Base-by-base conservation (phyloP, 2,888 invertebrate species). In the Odontothrips loti region DNA sequence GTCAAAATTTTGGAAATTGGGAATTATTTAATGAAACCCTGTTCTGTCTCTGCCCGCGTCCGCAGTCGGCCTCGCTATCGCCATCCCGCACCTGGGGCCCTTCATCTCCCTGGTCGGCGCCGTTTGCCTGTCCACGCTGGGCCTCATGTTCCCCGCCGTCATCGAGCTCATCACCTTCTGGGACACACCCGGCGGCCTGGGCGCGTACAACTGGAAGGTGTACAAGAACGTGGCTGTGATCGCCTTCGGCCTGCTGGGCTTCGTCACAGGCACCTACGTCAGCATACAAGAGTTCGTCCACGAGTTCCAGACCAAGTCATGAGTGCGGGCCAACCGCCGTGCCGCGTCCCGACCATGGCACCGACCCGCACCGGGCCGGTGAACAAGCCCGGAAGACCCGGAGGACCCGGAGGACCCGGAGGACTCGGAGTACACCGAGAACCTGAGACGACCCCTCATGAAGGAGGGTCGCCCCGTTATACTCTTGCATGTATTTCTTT, bases 101-200 rank as follows among this genome's bases (percentile, higher is more conserved):
- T 96, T 97, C 86, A 98, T 98, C 83, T 96, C 97, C 0, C 89
- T 98, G n/a, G 96, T 98, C 6, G 98, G 98, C 79, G 97, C 97
- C 75, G 93, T 98, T 1, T 96, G 97, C 85, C 90, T 96, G 58
- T 97, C 97, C 43, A 96, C 95, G 83, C 90, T 98, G 80, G 97
- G 97, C 43, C 90, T 98, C 48, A 96, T 98, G 85, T 95, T 97
- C 86, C 98, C 98, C 0, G 93, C 97, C 17, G 89, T 95, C 17
- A 95, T 98, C 84, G 97, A 98, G 86, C 90, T 96, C 81, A 93
- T 97, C 47, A 95, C 96, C 0, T 94, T 92, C 85, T 95, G 95
- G 92, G 94, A 95, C 84, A 91, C 92, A 75, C 93, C 94, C 0
- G 93, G 92, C 12, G 93, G 92, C 15, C 88, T 93, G 81, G 95